Evolutionary conservation across 2,797 vertebrate genomes (phyloP).

Genomic region (Poecilia velifera): DNA sequence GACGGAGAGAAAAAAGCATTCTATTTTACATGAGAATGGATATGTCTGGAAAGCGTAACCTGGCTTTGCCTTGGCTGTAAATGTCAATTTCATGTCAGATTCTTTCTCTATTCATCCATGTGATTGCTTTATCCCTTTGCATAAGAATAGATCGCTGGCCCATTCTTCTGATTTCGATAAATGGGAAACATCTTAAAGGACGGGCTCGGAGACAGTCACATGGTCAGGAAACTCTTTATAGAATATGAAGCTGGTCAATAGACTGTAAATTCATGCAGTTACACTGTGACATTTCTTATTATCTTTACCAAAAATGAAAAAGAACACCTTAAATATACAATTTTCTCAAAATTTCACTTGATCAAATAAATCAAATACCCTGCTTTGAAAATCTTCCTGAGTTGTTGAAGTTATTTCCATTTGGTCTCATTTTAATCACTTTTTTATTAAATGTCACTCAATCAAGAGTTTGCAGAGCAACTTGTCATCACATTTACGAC

Average conservation of each 20-base stretch:
- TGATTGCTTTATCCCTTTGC: constrained; percentile 74
- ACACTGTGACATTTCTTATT: background rate
- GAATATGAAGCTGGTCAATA: constrained; percentile 17
- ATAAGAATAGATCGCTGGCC: constrained; percentile 61
- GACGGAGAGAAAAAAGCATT: constrained; percentile 22
- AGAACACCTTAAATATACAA: background rate
- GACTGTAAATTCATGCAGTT: constrained; percentile 8
- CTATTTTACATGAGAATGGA: constrained; percentile 71
- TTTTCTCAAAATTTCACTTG: background rate
- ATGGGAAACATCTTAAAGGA: constrained; percentile 50
- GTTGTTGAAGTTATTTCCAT: background rate
- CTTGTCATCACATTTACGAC: background rate
- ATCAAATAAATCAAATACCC: background rate
- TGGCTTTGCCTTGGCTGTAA: constrained; percentile 59
- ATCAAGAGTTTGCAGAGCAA: background rate
- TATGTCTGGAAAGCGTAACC: constrained; percentile 51
- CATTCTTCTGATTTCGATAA: constrained; percentile 44
- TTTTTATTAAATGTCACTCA: background rate
- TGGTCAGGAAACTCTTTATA: constrained; percentile 23
- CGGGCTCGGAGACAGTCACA: constrained; percentile 21
- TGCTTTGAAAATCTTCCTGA: background rate
- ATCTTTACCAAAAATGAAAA: background rate
- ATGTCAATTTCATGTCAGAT: constrained; percentile 77
- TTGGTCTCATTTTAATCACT: background rate
- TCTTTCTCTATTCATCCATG: constrained; percentile 68